Percentiles rank a stretch among this genome's conserved stretches.
Conservation (phyloP, 2,113 vertebrate species). For the Limanda limanda region DNA sequence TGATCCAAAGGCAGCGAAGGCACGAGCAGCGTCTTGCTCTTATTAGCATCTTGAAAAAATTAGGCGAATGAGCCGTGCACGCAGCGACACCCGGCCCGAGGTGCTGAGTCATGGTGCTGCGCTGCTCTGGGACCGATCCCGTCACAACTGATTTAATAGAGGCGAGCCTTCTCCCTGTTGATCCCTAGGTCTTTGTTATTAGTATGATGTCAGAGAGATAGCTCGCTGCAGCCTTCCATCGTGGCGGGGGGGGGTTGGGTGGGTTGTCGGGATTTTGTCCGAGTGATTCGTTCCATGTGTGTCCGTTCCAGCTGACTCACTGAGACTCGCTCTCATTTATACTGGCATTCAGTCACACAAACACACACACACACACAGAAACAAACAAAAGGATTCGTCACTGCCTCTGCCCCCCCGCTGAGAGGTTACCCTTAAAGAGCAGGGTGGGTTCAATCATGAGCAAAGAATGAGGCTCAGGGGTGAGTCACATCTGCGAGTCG, state of each 20-base stretch:
- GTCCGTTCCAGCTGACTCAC: slow-evolving; percentile 26
- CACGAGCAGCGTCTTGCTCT: background rate
- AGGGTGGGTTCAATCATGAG: slow-evolving; percentile 10
- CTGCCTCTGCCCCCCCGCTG: fast-evolving
- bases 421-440: background rate
- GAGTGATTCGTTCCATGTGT: slow-evolving; percentile 67
- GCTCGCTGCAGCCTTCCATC: slow-evolving; percentile 25
- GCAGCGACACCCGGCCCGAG: background rate
- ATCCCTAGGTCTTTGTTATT: slow-evolving; percentile 59
- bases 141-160: slow-evolving; percentile 52
- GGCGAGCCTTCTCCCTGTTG: slow-evolving; percentile 53
- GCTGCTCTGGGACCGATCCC: slow-evolving; percentile 49
- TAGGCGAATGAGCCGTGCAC: background rate
- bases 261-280: slow-evolving; percentile 4
- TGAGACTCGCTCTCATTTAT: slow-evolving; percentile 14
- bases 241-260: background rate
- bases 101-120: slow-evolving; percentile 54
- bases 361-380: slow-evolving; percentile 2
- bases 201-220: slow-evolving; percentile 67
- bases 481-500: slow-evolving; percentile 8
- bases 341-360: slow-evolving; percentile 20
- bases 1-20: background rate
- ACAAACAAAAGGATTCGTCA: slow-evolving; percentile 15
- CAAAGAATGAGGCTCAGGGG: background rate
- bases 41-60: slow-evolving; percentile 34